Percentiles rank a stretch among this genome's conserved stretches.
These are phyloP conservation scores for Rhyacophila brunnea DNA, from an alignment of 1,140 invertebrate genomes.

Conservation along the genomic window DNA sequence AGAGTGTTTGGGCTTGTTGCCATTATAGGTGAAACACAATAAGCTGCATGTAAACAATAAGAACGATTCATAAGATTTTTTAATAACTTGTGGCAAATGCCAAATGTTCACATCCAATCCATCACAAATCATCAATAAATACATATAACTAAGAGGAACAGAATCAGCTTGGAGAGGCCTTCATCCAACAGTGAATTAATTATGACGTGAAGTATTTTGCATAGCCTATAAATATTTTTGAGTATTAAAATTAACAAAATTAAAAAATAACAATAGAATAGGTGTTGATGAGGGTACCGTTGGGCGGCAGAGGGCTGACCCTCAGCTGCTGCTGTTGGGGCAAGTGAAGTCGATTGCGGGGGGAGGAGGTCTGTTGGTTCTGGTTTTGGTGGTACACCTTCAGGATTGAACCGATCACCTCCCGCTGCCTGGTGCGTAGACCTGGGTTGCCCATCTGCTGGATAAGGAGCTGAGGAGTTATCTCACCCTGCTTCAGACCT, in stretches of 20 bases:
- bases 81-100: too few relatives aligned
- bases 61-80: too few relatives aligned
- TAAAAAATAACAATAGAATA: too few relatives aligned
- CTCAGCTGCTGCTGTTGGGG: slow-evolving; percentile 54
- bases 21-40: slow-evolving; percentile 66
- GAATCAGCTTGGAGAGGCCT: too few relatives aligned
- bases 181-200: too few relatives aligned
- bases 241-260: too few relatives aligned
- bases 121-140: too few relatives aligned
- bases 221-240: too few relatives aligned
- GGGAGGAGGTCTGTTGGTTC: slow-evolving; percentile 39
- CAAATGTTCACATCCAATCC: too few relatives aligned
- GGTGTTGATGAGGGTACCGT: too few relatives aligned
- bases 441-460: slow-evolving; percentile 73
- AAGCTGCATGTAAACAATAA: slow-evolving; percentile 56
- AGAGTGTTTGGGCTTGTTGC: slow-evolving; percentile 63
- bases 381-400: slow-evolving; percentile 48
- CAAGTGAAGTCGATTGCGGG: slow-evolving; percentile 39
- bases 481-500: slow-evolving; percentile 69
- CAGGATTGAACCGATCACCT: slow-evolving; percentile 69
- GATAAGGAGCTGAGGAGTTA: slow-evolving; percentile 70
- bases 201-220: too few relatives aligned
- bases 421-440: slow-evolving; percentile 68
- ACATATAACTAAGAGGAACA: too few relatives aligned
- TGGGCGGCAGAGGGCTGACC: slow-evolving; percentile 56